These are phyloP conservation scores for Willisornis vidua DNA, from an alignment of 2,113 vertebrate species.

Conservation along the genomic window DNA sequence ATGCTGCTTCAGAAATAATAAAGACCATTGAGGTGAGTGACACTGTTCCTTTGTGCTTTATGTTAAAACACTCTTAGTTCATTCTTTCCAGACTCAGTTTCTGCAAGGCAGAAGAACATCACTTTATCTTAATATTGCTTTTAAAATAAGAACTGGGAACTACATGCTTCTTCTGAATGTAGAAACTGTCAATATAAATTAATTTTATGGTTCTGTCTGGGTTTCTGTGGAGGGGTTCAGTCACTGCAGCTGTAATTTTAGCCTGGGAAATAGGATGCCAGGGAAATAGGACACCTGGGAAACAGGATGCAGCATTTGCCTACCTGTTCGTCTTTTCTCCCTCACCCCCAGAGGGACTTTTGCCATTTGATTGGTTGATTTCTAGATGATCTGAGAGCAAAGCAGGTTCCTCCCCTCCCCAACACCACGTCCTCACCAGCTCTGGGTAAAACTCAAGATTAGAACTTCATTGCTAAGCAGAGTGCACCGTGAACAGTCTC, in stretches of 20 bases:
- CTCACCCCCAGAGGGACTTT: not conserved
- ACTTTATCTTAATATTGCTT: not conserved
- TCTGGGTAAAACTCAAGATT: not conserved
- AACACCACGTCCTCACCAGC: fast-evolving
- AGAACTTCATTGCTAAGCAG: not conserved
- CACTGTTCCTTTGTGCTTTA: not conserved
- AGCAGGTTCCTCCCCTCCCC: not conserved
- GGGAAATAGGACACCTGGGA: not conserved
- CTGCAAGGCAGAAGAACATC: not conserved
- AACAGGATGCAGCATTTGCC: not conserved
- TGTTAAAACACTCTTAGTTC: not conserved
- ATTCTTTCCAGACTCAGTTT: not conserved
- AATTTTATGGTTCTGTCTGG: not conserved
- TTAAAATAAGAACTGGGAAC: conserved; percentile 21
- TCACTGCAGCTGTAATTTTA: conserved; percentile 10
- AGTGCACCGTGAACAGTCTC: fast-evolving
- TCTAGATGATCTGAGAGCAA: not conserved
- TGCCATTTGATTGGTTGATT: not conserved
- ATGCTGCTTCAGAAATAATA: not conserved
- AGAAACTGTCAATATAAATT: conserved; percentile 17
- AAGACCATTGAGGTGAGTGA: not conserved
- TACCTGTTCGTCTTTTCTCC: not conserved
- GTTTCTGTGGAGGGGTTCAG: not conserved
- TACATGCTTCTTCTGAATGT: not conserved
- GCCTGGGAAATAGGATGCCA: not conserved